Evolutionary conservation across 2,888 invertebrate species (phyloP), one percentile per base, ranked within the genome.

Genomic region (Adela reaumurella): DNA sequence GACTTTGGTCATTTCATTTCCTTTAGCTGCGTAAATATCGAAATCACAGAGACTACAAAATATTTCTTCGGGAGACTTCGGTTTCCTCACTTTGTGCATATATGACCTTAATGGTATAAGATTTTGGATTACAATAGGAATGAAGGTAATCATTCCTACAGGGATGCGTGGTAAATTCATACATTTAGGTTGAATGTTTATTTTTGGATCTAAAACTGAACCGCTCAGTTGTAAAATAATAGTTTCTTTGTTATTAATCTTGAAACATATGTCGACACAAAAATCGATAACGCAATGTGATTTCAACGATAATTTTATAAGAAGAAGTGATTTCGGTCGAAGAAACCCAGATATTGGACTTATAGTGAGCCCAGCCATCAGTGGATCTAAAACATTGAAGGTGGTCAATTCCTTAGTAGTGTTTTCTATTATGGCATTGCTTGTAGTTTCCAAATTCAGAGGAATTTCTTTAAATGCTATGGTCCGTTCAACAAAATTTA

Each of bases 291-390:
- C 59, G 52, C 70, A 77, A 35, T 74, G 59, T 56, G 77, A 70
- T 64, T 77, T 71, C 4, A 71, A 62, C 48, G 60, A 62, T 45
- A 83, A 65, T 49, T 70, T 65, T 55, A 81, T 80, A 14, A 65
- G 63, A 44, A 84, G 63, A 24, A 70, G 67, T 58, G 70, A 70
- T 60, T 80, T 79, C 14, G 81, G 77, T 14, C 78, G 65, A 49
- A 85, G 76, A 1, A 56, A 65, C 19, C 85, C 86, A 51, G 52
- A 59, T 59, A 66, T 64, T 1, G 86, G 86, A 55, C 74, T 65
- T 46, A 86, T 67, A 50, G 52, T 64, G 54, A 83, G 67, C 46
- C 80, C 73, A 46, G 74, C 73, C 46, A 74, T 63, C 14, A 70
- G 57, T 1, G 80, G 80, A 45, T 83, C 65, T 28, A 80, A 63